Evolutionary conservation across 2,113 vertebrate genomes (phyloP).

Genomic region (Aramus guarauna): DNA sequence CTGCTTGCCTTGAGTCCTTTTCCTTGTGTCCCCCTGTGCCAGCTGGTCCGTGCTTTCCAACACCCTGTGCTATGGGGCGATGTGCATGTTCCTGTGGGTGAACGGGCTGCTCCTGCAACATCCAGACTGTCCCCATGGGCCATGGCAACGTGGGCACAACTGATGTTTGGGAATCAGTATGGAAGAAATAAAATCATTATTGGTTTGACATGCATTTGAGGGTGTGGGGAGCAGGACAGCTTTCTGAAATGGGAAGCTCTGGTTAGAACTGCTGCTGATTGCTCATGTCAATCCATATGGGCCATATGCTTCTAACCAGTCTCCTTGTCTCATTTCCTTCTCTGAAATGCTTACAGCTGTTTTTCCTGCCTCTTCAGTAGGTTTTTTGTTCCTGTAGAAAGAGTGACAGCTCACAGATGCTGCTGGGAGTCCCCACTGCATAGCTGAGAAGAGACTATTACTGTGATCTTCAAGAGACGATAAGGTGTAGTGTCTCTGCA

Average conservation of each 20-base stretch:
- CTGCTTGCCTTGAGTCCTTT: neutral
- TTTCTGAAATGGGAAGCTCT: neutral
- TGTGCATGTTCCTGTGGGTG: neutral
- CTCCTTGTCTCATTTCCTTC: conserved; percentile 42
- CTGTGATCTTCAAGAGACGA: neutral
- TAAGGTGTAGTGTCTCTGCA: neutral
- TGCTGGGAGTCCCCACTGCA: neutral
- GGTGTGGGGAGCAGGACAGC: neutral
- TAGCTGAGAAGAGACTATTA: neutral
- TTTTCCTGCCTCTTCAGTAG: conserved; percentile 39
- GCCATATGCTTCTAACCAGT: conserved; percentile 30
- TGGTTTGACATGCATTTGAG: neutral
- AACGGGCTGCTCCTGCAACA: neutral
- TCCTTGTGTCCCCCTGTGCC: neutral
- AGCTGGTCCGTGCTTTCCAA: neutral
- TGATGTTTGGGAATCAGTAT: neutral
- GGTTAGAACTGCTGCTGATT: neutral
- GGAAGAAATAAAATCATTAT: neutral
- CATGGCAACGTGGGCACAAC: neutral
- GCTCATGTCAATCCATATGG: conserved; percentile 19
- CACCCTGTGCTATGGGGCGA: accelerated
- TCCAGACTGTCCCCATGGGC: neutral
- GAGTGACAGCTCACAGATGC: conserved; percentile 51
- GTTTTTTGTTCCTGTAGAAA: conserved; percentile 38
- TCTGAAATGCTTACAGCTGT: conserved; percentile 44